Evolutionary conservation across 2,797 vertebrate species (phyloP).

Genomic region (Muraenolepis orangiensis): DNA sequence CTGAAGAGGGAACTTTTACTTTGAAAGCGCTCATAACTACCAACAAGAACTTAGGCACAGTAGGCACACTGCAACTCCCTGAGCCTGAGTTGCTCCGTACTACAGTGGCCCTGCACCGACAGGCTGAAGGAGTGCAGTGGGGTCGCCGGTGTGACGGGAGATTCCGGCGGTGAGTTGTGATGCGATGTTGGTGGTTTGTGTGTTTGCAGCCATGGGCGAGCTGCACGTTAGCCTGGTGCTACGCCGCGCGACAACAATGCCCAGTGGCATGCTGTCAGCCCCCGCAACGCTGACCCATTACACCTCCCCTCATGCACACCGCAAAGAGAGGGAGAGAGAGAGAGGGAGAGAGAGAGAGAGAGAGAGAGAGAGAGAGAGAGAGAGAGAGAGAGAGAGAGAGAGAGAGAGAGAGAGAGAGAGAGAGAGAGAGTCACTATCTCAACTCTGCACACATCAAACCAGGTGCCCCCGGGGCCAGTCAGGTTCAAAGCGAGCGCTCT

Average conservation of each 20-base stretch:
- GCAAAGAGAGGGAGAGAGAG: constrained; percentile 42
- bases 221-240: constrained; percentile 39
- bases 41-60: neutral
- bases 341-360: neutral
- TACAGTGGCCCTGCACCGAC: neutral
- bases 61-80: neutral
- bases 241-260: constrained; percentile 49
- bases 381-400: constrained; percentile 29
- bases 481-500: constrained; percentile 70
- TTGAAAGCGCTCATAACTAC: neutral
- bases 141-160: constrained; percentile 6
- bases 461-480: constrained; percentile 56
- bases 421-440: constrained; percentile 61
- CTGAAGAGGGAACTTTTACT: neutral
- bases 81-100: neutral
- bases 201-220: constrained; percentile 46
- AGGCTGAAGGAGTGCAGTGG: neutral
- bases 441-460: constrained; percentile 67
- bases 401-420: constrained; percentile 27
- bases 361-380: neutral
- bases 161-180: constrained; percentile 48
- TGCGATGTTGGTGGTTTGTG: too few species aligned
- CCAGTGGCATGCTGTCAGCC: constrained; percentile 61
- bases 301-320: constrained; percentile 54
- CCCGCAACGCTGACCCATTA: constrained; percentile 55